Percentiles rank a stretch among this genome's conserved stretches.
Conservation (phyloP, 2,888 invertebrate species). For the Protophormia terraenovae region DNA sequence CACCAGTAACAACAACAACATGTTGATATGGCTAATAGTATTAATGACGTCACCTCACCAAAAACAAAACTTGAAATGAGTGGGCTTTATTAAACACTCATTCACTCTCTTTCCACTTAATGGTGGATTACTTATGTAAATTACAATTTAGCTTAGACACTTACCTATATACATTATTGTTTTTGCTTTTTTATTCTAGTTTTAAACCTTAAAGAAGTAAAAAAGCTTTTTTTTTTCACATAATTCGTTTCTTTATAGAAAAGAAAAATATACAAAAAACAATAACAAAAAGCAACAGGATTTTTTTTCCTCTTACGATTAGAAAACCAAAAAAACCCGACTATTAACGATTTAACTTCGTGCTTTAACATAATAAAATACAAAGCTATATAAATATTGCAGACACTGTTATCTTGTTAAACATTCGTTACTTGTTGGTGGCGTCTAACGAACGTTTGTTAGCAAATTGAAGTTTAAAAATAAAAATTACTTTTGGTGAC, state of each 20-base stretch:
- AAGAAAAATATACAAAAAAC: not conserved
- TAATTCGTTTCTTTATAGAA: not conserved
- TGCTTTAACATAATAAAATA: too few relatives aligned
- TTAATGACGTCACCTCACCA: conserved; percentile 27
- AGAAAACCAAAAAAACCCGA: not conserved
- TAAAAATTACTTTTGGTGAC: not conserved
- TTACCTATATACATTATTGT: not conserved
- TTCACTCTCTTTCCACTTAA: not conserved
- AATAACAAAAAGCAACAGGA: conserved; percentile 54
- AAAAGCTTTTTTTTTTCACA: conserved; percentile 29
- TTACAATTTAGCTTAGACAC: conserved; percentile 2
- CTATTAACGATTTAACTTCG: not conserved
- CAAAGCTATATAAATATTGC: conserved; percentile 60
- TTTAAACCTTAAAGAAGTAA: not conserved
- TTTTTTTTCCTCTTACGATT: not conserved
- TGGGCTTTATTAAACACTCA: not conserved
- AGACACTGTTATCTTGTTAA: conserved; percentile 28
- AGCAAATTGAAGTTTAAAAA: conserved; percentile 6
- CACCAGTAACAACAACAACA: not conserved
- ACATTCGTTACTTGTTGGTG: conserved; percentile 63
- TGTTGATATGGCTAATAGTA: not conserved
- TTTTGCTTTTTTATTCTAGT: not conserved
- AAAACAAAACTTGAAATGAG: not conserved
- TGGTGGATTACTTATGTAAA: not conserved
- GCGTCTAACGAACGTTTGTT: conserved; percentile 61